Evolutionary conservation across 2,888 invertebrate genomes (phyloP), one percentile per base, ranked within the genome.

Genomic region (Drosophila suboccidentalis): DNA sequence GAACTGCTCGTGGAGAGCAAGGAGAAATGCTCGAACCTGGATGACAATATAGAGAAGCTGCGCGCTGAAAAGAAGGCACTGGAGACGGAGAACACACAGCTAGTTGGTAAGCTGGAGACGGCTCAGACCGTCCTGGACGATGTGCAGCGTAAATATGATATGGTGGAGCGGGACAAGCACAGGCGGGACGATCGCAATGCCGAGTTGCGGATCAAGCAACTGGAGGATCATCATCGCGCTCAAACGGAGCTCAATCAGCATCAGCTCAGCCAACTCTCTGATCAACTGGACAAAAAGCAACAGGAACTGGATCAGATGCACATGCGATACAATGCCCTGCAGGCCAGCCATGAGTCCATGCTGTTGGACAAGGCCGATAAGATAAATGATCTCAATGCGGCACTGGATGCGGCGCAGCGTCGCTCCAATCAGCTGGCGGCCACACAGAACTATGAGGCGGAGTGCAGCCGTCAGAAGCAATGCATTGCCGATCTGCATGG

Each of bases 281-380:
- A 91, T 53, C 93, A 93, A 80, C 77, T 92, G n/a, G 91, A 92
- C 3, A 93, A 91, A 32, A 91, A 90, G 92, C 93, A 94, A 51
- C 93, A 93, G 49, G 94, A 95, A 85, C 91, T 94, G 50, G 94
- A 94, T 69, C 91, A 91, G n/a, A 89, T 95, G 71, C 94, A 94
- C 72, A 92, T 93, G 39, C 93, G 92, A 11, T 95, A 94, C 77
- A 93, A 93, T 80, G 94, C 95, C 34, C 91, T 94, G 2, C 94
- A 95, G 53, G 92, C 94, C 71, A 94, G 94, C 17, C 94, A 95
- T 57, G 95, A 95, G 82, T 92, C 93, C 4, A 92, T 95, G 71
- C 84, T 95, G 46, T 93, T 95, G 50, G 95, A 95, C 44, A 95
- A 95, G 73, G 94, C 94, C 0, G 93, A 94, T 0, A 94, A 94